Evolutionary conservation across 2,113 vertebrate genomes (phyloP).

Genomic region (Puma concolor): DNA sequence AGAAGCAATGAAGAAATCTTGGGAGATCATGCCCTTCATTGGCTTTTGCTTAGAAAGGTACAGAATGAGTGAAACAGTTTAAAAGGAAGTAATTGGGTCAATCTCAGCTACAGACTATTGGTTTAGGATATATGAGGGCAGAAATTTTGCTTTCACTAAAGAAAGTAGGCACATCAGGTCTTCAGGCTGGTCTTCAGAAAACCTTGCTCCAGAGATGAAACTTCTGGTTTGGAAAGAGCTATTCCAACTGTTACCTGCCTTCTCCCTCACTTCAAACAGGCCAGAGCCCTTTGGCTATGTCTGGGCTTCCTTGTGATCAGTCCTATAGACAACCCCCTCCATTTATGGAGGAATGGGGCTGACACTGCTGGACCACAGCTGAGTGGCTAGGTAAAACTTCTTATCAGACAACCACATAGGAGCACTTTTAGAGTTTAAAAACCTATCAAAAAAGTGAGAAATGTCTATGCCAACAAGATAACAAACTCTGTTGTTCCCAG

Average conservation of each 20-base stretch:
- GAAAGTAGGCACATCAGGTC: background rate
- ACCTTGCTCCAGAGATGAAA: background rate
- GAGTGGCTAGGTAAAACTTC: no score
- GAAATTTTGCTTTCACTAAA: background rate
- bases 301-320: background rate
- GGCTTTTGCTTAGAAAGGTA: background rate
- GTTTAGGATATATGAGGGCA: background rate
- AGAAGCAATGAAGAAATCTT: background rate
- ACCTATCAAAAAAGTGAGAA: background rate
- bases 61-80: background rate
- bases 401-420: background rate
- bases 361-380: background rate
- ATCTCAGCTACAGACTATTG: background rate
- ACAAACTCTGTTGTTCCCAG: background rate
- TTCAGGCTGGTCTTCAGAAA: background rate
- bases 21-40: background rate
- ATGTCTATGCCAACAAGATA: background rate
- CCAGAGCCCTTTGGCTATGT: background rate
- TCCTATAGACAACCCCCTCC: background rate
- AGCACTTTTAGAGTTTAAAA: background rate
- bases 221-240: background rate
- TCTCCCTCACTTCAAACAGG: background rate
- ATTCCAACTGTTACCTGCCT: no score
- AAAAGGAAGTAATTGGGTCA: background rate
- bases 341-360: background rate